These are phyloP conservation scores for Quadroppia sp. DNA, from an alignment of 2,888 invertebrate genomes.

Conservation along the genomic window DNA sequence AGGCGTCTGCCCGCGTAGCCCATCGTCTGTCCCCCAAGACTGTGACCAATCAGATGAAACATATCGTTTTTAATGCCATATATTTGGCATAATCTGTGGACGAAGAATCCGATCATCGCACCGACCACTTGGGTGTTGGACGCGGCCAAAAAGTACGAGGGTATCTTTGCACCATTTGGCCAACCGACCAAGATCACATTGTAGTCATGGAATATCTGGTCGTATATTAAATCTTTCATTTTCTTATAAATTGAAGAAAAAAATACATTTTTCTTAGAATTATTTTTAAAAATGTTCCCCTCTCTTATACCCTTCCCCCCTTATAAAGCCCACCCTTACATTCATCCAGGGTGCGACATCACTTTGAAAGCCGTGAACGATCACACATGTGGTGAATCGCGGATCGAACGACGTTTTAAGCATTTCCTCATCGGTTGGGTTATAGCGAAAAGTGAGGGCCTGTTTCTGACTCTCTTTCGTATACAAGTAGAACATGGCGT, in stretches of 20 bases:
- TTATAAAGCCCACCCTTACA: not conserved
- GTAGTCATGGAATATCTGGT: not conserved
- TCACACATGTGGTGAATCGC: not conserved
- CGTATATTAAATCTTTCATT: constrained; percentile 35
- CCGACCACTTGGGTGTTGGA: constrained; percentile 39
- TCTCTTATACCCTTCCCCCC: not conserved
- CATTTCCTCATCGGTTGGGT: not conserved
- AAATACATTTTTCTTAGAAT: too few relatives aligned
- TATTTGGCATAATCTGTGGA: constrained; percentile 6
- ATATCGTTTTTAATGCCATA: not conserved
- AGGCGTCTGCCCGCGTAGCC: constrained; percentile 35
- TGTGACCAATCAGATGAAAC: constrained; percentile 39
- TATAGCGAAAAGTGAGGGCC: not conserved
- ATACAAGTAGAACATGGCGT: not conserved
- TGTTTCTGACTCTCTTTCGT: not conserved
- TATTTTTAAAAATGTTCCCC: not conserved
- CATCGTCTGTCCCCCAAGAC: constrained; percentile 26
- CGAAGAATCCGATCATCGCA: constrained; percentile 2
- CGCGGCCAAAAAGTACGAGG: constrained; percentile 11
- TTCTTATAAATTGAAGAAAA: constrained; percentile 11
- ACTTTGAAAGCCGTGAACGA: not conserved
- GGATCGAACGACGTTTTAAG: not conserved
- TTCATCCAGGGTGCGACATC: not conserved
- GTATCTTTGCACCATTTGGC: constrained; percentile 20
- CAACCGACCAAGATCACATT: constrained; percentile 41